Evolutionary conservation across 1,140 invertebrate species (phyloP).

Genomic region (Drosophila nigromelanica): DNA sequence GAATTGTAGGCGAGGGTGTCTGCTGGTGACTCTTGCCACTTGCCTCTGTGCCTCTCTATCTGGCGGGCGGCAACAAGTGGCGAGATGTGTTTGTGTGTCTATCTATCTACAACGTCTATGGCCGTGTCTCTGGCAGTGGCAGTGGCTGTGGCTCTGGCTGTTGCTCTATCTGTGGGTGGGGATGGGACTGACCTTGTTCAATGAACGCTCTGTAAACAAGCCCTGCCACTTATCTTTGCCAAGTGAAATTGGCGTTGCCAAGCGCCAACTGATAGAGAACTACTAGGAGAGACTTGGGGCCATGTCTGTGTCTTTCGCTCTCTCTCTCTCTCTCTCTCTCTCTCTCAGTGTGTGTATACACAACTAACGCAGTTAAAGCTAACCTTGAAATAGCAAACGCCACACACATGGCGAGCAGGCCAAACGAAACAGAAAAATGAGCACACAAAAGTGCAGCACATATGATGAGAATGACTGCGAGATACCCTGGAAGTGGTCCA

Average conservation of each 20-base stretch:
- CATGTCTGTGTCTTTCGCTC: not conserved
- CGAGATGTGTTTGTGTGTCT: constrained; percentile 29
- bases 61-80: constrained; percentile 70
- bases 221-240: constrained; percentile 11
- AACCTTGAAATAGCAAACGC: constrained; percentile 81
- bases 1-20: constrained; percentile 35
- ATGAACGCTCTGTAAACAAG: constrained; percentile 36
- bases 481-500: constrained; percentile 8
- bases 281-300: constrained; percentile 19
- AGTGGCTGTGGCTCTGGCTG: constrained; percentile 1
- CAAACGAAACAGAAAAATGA: constrained; percentile 43
- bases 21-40: constrained; percentile 9
- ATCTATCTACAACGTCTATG: not conserved
- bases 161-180: constrained; percentile 15
- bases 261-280: constrained; percentile 44
- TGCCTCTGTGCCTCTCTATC: constrained; percentile 32
- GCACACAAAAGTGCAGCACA: constrained; percentile 3
- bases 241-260: constrained; percentile 40
- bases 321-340: not conserved
- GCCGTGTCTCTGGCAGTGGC: not conserved
- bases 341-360: constrained; percentile 3
- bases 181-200: constrained; percentile 51
- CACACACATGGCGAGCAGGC: constrained; percentile 43
- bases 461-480: not conserved
- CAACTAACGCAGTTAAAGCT: constrained; percentile 70